Conservation (phyloP, 2,113 vertebrate genomes). For the Clarias gariepinus region DNA sequence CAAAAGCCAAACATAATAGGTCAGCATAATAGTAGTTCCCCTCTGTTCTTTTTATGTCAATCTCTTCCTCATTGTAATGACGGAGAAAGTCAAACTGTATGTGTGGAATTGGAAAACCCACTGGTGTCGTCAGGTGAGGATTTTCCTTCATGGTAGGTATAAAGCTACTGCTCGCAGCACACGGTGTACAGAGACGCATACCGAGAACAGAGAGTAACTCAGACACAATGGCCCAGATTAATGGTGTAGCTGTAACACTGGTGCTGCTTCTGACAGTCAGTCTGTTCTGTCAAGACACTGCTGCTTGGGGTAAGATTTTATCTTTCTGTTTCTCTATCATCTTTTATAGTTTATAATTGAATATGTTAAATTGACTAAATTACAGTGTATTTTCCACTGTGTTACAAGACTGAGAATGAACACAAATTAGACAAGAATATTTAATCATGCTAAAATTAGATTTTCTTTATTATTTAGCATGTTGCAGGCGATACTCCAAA, state of each 20-base stretch:
- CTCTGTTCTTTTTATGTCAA: too few relatives aligned
- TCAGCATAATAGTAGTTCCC: not conserved
- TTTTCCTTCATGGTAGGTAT: constrained; percentile 5
- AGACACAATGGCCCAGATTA: constrained; percentile 60
- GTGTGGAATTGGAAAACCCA: constrained; percentile 21
- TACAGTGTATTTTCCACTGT: not conserved
- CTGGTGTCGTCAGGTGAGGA: not conserved
- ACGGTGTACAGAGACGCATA: not conserved
- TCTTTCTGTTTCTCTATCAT: not conserved
- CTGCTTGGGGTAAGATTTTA: constrained; percentile 55
- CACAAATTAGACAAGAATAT: not conserved
- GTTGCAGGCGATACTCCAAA: constrained; percentile 60
- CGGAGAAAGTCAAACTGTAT: not conserved
- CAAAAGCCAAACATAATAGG: not conserved
- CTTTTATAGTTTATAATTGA: not conserved
- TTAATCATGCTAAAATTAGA: not conserved
- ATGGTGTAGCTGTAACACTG: constrained; percentile 17
- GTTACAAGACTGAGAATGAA: not conserved
- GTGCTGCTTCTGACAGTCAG: constrained; percentile 51
- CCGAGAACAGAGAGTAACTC: constrained; percentile 8
- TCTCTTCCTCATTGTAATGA: constrained; percentile 20
- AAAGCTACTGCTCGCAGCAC: not conserved
- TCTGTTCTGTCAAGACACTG: constrained; percentile 40
- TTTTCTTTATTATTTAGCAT: constrained; percentile 46
- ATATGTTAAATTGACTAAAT: not conserved